Base-by-base conservation (phyloP, 2,113 vertebrate genomes). In the Notiomystis cincta region DNA sequence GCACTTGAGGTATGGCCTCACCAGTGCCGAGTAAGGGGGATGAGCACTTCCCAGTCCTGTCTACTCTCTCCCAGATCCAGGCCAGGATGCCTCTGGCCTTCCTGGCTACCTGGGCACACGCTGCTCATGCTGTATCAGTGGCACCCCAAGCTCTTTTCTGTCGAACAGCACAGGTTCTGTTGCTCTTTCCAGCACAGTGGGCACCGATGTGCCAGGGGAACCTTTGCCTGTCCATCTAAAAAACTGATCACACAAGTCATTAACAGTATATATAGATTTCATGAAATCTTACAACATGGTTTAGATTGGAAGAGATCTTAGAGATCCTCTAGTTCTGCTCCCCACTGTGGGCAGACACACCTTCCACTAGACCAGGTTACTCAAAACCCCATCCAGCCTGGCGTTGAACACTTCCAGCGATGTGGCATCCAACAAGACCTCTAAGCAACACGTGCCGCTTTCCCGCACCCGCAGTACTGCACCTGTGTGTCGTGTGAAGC, bases 401-500 rank as follows among this genome's bases (percentile, higher is more conserved):
- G 77, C 45, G 20, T n/a, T 22, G 17, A 31, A 22, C 38, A 7
- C 20, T 67, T 47, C 2, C 33, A 53, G 28, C 6, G 33, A 21
- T n/a, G 45, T 33, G 24, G 16, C 13, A 30, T n/a, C 51, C 67
- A 66, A 1, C 33, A 58, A 6, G 47, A 28, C 21, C 10, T 31
- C 31, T 15, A 50, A 64, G 27, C 44, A 23, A 15, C 58, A 22
- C 11, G 18, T 11, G 33, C 31, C 27, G 2, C 25, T 35, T 28
- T 42, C 38, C 54, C 11, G 19, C 25, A 0, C 37, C 9, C 22
- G 1, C 13, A 10, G 25, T 1, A 2, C 1, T 8, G 35, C 4
- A 5, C 11, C 1, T 3, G 5, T 7, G 3, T 25, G 13, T 13
- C 9, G 1, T 7, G 20, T 12, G 35, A n/a, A 61, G 53, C 60